Conservation (phyloP, 2,888 invertebrate species). For the Oscheius sp. region DNA sequence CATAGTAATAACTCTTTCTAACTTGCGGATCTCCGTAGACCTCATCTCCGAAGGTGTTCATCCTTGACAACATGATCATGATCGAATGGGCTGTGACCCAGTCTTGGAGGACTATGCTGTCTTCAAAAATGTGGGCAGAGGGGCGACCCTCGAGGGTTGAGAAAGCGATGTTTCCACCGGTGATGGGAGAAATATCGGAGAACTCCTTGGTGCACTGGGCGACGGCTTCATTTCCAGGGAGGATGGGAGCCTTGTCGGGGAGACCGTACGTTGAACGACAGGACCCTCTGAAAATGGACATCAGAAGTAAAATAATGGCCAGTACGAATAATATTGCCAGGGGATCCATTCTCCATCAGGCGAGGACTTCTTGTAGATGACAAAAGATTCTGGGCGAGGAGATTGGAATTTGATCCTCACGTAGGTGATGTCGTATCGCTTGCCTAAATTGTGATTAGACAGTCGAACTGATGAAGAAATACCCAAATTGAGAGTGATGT, state of each 20-base stretch:
- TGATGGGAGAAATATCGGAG: constrained; percentile 94
- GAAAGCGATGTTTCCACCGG: constrained; percentile 82
- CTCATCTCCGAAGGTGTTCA: constrained; percentile 98
- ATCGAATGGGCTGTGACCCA: constrained; percentile 90
- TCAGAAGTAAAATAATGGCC: not conserved
- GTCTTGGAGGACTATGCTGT: constrained; percentile 87
- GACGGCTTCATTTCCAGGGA: constrained; percentile 86
- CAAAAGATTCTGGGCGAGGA: constrained; percentile 95
- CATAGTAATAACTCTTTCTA: constrained; percentile 94
- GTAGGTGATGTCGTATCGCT: constrained; percentile 96
- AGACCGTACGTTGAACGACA: constrained; percentile 91
- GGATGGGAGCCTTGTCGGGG: constrained; percentile 82
- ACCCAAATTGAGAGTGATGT: constrained; percentile 89
- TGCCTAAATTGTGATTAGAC: constrained; percentile 79
- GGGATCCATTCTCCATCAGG: constrained; percentile 79
- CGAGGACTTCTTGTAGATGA: constrained; percentile 86
- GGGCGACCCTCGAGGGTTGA: constrained; percentile 80
- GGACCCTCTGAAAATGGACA: constrained; percentile 78
- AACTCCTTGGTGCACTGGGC: constrained; percentile 98
- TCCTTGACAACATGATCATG: constrained; percentile 86
- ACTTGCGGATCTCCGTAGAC: constrained; percentile 78
- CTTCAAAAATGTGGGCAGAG: constrained; percentile 90
- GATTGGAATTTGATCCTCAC: constrained; percentile 92
- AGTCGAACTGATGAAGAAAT: constrained; percentile 18
- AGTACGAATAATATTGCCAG: constrained; percentile 78